Base-by-base conservation (phyloP, 1,140 invertebrate genomes). In the Pseudomyrmex cubaensis region DNA sequence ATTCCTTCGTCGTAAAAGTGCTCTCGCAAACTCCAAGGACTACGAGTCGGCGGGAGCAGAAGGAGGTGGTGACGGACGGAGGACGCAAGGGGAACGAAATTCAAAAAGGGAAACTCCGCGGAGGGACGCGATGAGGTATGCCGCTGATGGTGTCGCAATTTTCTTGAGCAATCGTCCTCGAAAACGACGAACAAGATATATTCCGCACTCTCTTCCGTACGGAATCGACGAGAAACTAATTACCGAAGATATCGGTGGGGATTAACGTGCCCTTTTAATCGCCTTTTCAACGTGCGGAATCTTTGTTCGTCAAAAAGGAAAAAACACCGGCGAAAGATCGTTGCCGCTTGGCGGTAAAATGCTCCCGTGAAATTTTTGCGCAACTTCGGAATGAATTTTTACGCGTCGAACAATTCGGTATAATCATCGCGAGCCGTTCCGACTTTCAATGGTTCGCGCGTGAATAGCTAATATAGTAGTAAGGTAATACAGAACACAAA, bases 1-100 rank as follows among this genome's bases (percentile, higher is more conserved):
- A 88, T 88, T 88, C 87, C 87, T 87, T 83, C 62, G 76, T 82
- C 84, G 86, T 87, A 88, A 88, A 88, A 88, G 87, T 88, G 76
- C 73, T 63, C 56, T 46, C 9, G 52, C 13, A 63, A 50, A 59
- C 46, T 61, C 62, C 88, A 90, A 90, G 87, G 87, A 87, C 88
- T 87, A 82, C 85, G 61, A 89, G 87, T 89, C 59, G 61, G 56
- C 66, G 64, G 73, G 48, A 46, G 77, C 22, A 70, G 44, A 22
- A 48, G 25, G 35, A 64, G 52, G 50, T 1, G 64, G 76, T 10
- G 44, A 25, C 13, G 72, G 44, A n/a, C 48, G 84, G 85, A 69
- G 56, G 72, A 74, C 72, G 57, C 22, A 44, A 82, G 85, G 56
- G 67, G 82, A 52, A 63, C 64, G 85, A 72, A 69, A 84, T 84